Conservation (phyloP, 2,113 vertebrate species). For the Amia ocellicauda region DNA sequence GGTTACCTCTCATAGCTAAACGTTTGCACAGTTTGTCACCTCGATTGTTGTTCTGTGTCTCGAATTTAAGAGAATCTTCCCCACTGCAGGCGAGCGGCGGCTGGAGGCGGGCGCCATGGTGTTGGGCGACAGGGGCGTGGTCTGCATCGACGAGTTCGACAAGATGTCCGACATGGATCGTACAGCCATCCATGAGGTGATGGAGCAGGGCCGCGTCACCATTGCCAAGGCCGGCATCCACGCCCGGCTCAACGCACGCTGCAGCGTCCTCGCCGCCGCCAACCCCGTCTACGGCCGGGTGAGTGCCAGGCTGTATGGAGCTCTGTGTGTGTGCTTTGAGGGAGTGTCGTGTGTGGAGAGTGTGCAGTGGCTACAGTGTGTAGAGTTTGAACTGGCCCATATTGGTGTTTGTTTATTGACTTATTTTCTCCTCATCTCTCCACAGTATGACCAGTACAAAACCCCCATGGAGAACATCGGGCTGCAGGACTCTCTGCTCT, state of each 20-base stretch:
- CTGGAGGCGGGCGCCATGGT: constrained; percentile 97
- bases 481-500: constrained; percentile 93
- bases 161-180: constrained; percentile 98
- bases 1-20: too few relatives aligned
- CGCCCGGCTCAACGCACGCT: constrained; percentile 91
- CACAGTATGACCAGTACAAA: constrained; percentile 96
- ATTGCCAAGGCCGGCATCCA: constrained; percentile 97
- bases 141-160: constrained; percentile 97
- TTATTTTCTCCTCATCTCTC: background rate
- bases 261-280: constrained; percentile 90
- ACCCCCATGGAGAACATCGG: constrained; percentile 99
- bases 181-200: constrained; percentile 97
- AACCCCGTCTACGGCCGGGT: constrained; percentile 95
- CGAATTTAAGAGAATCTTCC: too few relatives aligned
- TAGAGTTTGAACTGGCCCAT: too few relatives aligned
- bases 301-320: too few relatives aligned
- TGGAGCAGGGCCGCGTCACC: constrained; percentile 96
- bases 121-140: constrained; percentile 88
- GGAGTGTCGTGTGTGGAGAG: too few relatives aligned
- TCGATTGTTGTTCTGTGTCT: too few relatives aligned
- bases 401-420: too few relatives aligned
- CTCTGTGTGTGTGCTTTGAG: too few relatives aligned
- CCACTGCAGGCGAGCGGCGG: constrained; percentile 78
- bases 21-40: too few relatives aligned
- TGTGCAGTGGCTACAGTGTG: too few relatives aligned